Base-by-base conservation (phyloP, 2,888 invertebrate genomes). In the Thymelicus sylvestris region DNA sequence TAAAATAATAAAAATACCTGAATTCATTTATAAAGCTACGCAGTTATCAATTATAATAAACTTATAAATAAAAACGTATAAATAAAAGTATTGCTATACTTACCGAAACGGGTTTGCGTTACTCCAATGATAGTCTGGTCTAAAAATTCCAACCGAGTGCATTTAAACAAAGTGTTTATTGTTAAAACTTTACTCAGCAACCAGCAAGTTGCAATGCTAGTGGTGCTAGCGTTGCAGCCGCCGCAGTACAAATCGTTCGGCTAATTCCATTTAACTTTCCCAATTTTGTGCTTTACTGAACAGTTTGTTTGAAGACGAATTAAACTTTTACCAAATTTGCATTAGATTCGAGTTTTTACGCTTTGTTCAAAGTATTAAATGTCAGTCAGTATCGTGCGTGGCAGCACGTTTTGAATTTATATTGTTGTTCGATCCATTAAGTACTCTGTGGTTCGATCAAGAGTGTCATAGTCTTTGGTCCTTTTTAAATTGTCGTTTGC, bases 191-290 rank as follows among this genome's bases (percentile, higher is more conserved):
- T 31, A 10, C 10, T 8, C 12, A 63, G 61, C 52, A 52, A 67
- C 52, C 44, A 57, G 57, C 31, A 57, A 57, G 57, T 31, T 50
- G 38, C 15, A 24, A 6, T 13, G 69, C 69, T n/a, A 68, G 68
- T 64, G n/a, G n/a, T n/a, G n/a, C n/a, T n/a, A 44, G 64, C 57
- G 48, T 59, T 48, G 63, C 68, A 62, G 31, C 47, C 64, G 59
- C 57, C 50, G 55, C 59, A 52, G 47, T 64, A 59, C 68, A 68
- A 69, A 69, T 69, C 64, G 64, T 64, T 69, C 69, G 64, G 41
- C 64, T 69, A 69, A 64, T 69, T 69, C 69, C 59, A 68, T 68
- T 68, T 68, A 69, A 69, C 69, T 69, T 69, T 64, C 31, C 64
- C 69, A 64, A 69, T 69, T 69, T 59, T 64, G 69, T 64, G 39